Base-by-base conservation (phyloP, 1,140 invertebrate species). In the Drosophila ogumai region DNA sequence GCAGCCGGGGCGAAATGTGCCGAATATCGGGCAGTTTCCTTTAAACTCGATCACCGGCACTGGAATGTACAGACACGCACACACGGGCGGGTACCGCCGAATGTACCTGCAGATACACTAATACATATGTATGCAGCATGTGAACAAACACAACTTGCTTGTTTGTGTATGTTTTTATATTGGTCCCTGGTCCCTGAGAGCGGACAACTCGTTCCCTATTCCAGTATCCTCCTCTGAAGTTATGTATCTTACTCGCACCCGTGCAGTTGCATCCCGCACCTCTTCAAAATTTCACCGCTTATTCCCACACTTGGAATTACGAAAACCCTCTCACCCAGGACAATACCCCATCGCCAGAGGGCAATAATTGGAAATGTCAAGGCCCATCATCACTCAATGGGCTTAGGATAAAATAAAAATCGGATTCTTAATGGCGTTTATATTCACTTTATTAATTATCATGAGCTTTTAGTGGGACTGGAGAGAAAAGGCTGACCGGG, bases 361-460 rank as follows among this genome's bases (percentile, higher is more conserved):
- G 22, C 55, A 43, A 19, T 34, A 28, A 65, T 63, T 60, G 46
- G 13, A 75, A 75, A 74, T 71, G 69, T 52, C 75, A 63, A 58
- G 72, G 58, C 67, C 71, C 64, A 80, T 76, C 68, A 74, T 69
- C 68, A 74, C 71, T 77, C 79, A 72, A 63, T 28, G 50, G 50
- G 73, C 76, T 88, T 88, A 80, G 44, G 28, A 38, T 52, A 22
- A 63, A 59, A 81, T 68, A 79, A 69, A 87, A 72, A 88, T 64
- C 43, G 36, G n/a, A 46, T 63, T 52, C 77, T 63, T 71, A 59
- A 52, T 88, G 61, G 54, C 54, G 50, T 88, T 87, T 77, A 80
- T 80, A 77, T 80, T 84, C 64, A 61, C 82, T 87, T 88, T 87
- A 87, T 80, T 86, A 87, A 87, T 87, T 87, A 87, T 82, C 75